A percentile compares a stretch with the other conserved stretches of the same genome.
Conservation (phyloP, 2,113 vertebrate genomes). For the Triplophysa tibetana region DNA sequence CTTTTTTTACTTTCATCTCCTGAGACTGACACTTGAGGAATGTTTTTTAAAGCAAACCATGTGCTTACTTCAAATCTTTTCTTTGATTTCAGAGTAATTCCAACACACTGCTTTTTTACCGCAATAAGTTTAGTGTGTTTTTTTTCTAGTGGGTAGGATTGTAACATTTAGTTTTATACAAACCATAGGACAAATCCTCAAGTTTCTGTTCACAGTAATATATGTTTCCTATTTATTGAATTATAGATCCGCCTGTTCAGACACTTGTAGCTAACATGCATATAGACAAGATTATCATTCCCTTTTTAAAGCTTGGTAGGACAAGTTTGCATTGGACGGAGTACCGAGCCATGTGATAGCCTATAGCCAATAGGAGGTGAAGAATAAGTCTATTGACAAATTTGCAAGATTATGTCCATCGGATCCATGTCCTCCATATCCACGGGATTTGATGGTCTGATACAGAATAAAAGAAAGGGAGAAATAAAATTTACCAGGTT, state of each 20-base stretch:
- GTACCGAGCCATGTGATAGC: slow-evolving; percentile 29
- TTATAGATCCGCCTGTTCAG: background rate
- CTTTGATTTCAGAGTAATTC: background rate
- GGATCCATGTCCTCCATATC: slow-evolving; percentile 34
- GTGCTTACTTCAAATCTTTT: background rate
- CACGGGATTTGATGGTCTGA: slow-evolving; percentile 27
- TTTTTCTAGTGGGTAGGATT: background rate
- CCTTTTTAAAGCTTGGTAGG: background rate
- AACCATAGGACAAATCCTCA: background rate
- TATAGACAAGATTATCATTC: background rate
- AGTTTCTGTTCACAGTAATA: background rate
- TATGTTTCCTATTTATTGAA: background rate
- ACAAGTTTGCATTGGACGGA: slow-evolving; percentile 19
- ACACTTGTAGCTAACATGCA: background rate
- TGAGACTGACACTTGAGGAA: background rate
- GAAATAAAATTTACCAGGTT: slow-evolving; percentile 25
- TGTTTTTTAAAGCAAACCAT: background rate
- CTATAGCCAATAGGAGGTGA: slow-evolving; percentile 24
- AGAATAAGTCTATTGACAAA: slow-evolving; percentile 21
- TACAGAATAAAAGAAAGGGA: slow-evolving; percentile 22
- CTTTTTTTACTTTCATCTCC: background rate
- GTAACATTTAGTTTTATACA: background rate
- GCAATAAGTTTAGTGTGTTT: slow-evolving; percentile 15
- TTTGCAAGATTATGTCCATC: slow-evolving; percentile 36
- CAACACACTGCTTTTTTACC: slow-evolving; percentile 8